phyloP scores from a whole-genome alignment of 2,113 vertebrate species.

The Sialia sialis region DNA sequence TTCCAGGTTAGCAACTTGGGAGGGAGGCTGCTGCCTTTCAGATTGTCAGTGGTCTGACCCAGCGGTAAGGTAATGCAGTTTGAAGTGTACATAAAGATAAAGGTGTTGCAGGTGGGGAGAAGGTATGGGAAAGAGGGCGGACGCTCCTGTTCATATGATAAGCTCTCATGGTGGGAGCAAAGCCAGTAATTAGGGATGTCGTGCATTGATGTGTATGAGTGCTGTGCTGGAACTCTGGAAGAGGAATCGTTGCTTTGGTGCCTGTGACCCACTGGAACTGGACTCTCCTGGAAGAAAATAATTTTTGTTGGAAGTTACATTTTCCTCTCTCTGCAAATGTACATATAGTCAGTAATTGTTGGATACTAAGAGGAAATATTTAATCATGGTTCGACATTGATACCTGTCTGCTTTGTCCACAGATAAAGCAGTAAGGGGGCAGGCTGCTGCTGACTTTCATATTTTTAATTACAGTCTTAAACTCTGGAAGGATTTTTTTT shows the following conservation, averaged over 20 bases:
- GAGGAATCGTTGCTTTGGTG: neutral
- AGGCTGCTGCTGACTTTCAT: neutral
- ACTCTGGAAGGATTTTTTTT: neutral
- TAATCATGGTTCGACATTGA: neutral
- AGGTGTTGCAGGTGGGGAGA: neutral
- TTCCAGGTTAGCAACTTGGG: neutral
- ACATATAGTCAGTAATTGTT: constrained; percentile 17
- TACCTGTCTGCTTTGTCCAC: neutral
- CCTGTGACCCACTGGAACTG: constrained; percentile 5
- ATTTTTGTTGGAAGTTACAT: neutral
- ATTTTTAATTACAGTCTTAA: neutral
- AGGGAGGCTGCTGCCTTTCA: neutral
- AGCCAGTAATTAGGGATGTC: neutral
- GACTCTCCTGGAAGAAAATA: neutral
- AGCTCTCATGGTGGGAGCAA: neutral
- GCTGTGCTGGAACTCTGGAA: neutral
- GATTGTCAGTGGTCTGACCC: neutral
- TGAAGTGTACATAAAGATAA: neutral
- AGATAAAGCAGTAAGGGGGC: neutral
- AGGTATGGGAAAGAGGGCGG: neutral
- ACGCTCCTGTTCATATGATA: fast-evolving
- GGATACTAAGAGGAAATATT: neutral
- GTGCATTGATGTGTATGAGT: neutral
- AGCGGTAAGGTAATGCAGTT: neutral
- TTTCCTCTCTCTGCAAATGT: neutral